Base-by-base conservation (phyloP, 1,140 invertebrate genomes). In the Tetragnatha versicolor region DNA sequence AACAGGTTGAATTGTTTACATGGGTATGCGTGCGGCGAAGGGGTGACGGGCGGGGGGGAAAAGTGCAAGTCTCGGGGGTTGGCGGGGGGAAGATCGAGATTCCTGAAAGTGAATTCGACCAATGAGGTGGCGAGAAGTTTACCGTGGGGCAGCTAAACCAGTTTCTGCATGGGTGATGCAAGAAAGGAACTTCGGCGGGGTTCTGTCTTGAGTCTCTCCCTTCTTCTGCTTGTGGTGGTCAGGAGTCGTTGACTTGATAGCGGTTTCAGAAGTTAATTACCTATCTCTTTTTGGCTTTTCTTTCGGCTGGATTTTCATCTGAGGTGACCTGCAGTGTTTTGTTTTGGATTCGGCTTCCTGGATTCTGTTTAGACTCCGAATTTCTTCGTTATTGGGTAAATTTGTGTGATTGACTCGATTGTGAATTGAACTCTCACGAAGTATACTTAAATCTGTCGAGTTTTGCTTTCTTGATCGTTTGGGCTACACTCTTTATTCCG, bases 191-290 rank as follows among this genome's bases (percentile, higher is more conserved):
- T n/a, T 25, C 65, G 27, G 31, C 25, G 12, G 49, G 27, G 47
- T n/a, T n/a, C n/a, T n/a, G n/a, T n/a, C n/a, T n/a, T n/a, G n/a
- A 33, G 68, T 29, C 37, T 68, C 22, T 33, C 35, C 60, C 33
- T 31, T 14, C 55, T 17, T 27, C 27, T 17, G 65, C 27, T 42
- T 17, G 14, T 70, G 22, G 31, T 60, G 27, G 68, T 53, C 49
- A 35, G 22, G 37, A 51, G 68, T 70, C 68, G 68, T 70, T 70
- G 68, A 70, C 68, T 70, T 55, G 33, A 70, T 70, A 70, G 68
- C 68, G 68, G 68, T 70, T 70, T 68, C 31, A 37, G 68, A 17
- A 49, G 65, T 68, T 68, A 22, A 68, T 49, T n/a, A n/a, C n/a
- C n/a, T n/a, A n/a, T n/a, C n/a, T n/a, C n/a, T n/a, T n/a, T n/a